Base-by-base conservation (phyloP, 1,140 invertebrate genomes). In the Diprion similis region DNA sequence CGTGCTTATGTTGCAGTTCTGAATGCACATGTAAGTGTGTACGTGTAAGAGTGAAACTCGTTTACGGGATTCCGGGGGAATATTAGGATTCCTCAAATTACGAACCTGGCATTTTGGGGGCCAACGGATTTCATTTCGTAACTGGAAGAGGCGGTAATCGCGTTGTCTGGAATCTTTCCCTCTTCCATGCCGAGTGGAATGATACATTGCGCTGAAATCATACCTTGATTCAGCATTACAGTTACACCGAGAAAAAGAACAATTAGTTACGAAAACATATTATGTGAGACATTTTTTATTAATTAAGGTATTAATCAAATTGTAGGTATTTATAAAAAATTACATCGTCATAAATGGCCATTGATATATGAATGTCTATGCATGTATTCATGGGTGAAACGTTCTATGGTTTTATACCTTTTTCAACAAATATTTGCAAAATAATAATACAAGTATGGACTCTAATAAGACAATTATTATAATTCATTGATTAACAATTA, bases 71-170 rank as follows among this genome's bases (percentile, higher is more conserved):
- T 59, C 51, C 51, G n/a, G 51, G 7, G 51, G n/a, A 59, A 59
- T 59, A 17, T 15, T 9, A 59, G 11, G n/a, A 59, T 15, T 59
- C 51, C 3, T 13, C 51, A 8, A 59, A 59, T 59, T 59, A 89
- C 89, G 90, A 90, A 97, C 96, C 96, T 94, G 80, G 94, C 95
- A 88, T 96, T 96, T 83, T 96, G 94, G 17, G 96, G 96, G 66
- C 96, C 96, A 70, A 97, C 95, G 83, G 95, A 96, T 84, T 95
- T 95, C 79, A 93, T 92, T 86, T 97, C 95, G 88, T 96, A 96
- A 46, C 95, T 96, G 66, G 95, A 97, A 77, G 95, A 96, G 75
- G 96, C 96, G 13, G 92, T 93, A 77, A 98, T 95, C 82, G 95
- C 94, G 79, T 92, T 90, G 86, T 97, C 94, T 67, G 93, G 92